Conservation (phyloP, 2,888 invertebrate genomes). For the Polymixis lichenea region DNA sequence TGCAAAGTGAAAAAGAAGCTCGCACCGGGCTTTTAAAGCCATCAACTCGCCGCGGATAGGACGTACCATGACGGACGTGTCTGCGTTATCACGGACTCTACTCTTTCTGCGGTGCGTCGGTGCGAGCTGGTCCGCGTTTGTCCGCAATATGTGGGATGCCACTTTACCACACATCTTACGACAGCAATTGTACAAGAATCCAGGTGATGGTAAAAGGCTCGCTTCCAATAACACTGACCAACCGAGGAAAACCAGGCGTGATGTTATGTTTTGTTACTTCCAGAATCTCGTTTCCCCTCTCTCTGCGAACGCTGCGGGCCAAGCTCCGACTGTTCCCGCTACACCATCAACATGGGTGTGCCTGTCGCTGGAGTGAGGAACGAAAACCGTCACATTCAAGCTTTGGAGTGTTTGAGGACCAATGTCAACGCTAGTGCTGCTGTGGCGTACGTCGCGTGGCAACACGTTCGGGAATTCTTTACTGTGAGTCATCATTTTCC, state of each 20-base stretch:
- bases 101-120: too few species aligned
- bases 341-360: slow-evolving; percentile 78
- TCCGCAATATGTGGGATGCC: too few species aligned
- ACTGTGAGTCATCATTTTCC: slow-evolving; percentile 76
- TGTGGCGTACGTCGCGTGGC: slow-evolving; percentile 91
- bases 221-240: not conserved
- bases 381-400: slow-evolving; percentile 91
- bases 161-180: too few species aligned
- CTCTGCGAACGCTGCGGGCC: slow-evolving; percentile 91
- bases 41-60: too few species aligned
- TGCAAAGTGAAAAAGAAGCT: too few species aligned
- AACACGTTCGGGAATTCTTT: slow-evolving; percentile 87
- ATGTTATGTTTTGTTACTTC: not conserved
- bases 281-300: slow-evolving; percentile 89
- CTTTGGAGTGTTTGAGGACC: slow-evolving; percentile 91
- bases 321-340: slow-evolving; percentile 71
- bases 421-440: slow-evolving; percentile 82
- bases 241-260: too few species aligned
- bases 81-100: too few species aligned
- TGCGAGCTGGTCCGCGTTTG: too few species aligned
- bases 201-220: not conserved
- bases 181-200: too few species aligned
- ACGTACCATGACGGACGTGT: too few species aligned
- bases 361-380: slow-evolving; percentile 74
- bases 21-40: too few species aligned